These are phyloP conservation scores for Plecotus auritus DNA, from an alignment of 2,113 vertebrate species.

Conservation along the genomic window DNA sequence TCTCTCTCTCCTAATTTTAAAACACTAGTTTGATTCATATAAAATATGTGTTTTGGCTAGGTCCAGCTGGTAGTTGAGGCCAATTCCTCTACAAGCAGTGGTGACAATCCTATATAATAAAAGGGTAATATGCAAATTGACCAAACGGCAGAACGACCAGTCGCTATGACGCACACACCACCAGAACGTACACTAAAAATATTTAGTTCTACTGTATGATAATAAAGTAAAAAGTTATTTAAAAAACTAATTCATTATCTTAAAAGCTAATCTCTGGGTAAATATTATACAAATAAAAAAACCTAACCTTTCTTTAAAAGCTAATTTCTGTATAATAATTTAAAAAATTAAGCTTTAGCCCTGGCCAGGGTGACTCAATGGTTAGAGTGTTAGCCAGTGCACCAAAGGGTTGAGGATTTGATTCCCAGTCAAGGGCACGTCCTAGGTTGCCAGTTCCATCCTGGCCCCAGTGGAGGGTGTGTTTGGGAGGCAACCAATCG, in stretches of 20 bases:
- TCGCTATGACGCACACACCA: too few species aligned
- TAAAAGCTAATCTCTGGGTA: conserved; percentile 1
- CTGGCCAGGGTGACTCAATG: neutral
- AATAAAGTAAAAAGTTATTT: neutral
- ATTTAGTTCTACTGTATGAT: neutral
- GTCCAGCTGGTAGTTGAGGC: neutral
- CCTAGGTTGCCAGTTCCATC: too few species aligned
- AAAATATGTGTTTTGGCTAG: neutral
- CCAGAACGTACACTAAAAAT: neutral
- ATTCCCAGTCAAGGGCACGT: too few species aligned
- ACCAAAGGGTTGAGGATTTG: too few species aligned
- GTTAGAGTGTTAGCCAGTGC: too few species aligned
- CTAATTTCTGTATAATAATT: neutral
- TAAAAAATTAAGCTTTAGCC: neutral
- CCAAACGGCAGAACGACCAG: too few species aligned
- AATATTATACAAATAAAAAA: neutral
- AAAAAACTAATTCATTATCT: neutral
- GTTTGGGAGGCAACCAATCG: neutral
- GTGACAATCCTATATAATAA: neutral
- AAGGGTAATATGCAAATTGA: too few species aligned
- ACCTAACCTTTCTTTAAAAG: neutral
- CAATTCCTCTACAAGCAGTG: neutral
- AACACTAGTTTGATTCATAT: neutral
- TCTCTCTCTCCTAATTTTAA: neutral
- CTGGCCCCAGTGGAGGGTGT: too few species aligned